A percentile compares a stretch with the other conserved stretches of the same genome.
phyloP scores from a whole-genome alignment of 2,113 vertebrate genomes.

The Xiphias gladius region DNA sequence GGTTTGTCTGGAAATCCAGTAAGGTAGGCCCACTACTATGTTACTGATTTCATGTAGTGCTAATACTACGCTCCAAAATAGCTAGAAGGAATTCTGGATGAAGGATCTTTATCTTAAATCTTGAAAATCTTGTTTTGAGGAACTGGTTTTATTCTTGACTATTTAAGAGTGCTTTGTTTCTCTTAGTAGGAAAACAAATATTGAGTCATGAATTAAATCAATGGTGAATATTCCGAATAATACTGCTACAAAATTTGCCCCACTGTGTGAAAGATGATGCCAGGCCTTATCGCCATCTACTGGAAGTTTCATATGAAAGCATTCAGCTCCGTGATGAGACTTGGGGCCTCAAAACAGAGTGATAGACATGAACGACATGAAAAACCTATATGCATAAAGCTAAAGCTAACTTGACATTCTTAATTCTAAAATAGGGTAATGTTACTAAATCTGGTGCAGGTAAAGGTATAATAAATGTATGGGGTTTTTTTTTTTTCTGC shows the following conservation, averaged over 20 bases:
- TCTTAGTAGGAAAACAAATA: not conserved
- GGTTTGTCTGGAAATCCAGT: not conserved
- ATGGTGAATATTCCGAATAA: not conserved
- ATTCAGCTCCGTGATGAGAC: not conserved
- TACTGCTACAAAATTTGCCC: not conserved
- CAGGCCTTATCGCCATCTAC: constrained; percentile 25
- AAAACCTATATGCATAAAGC: not conserved
- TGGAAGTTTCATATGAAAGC: constrained; percentile 7
- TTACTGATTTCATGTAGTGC: not conserved
- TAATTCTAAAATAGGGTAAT: not conserved
- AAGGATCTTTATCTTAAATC: not conserved
- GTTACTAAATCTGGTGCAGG: not conserved
- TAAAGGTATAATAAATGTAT: too few species aligned
- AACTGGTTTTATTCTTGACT: not conserved
- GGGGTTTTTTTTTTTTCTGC: not conserved
- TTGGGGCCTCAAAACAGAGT: too few species aligned
- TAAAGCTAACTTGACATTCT: not conserved
- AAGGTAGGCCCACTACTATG: not conserved
- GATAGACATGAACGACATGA: not conserved
- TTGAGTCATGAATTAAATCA: not conserved
- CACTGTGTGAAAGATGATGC: not conserved
- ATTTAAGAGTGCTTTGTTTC: not conserved
- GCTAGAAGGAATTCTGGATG: not conserved
- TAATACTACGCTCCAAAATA: not conserved
- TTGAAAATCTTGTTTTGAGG: not conserved